Percentiles rank a stretch among this genome's conserved stretches.
Conservation (phyloP, 1,140 invertebrate species). For the Melipona quadrifasciata region DNA sequence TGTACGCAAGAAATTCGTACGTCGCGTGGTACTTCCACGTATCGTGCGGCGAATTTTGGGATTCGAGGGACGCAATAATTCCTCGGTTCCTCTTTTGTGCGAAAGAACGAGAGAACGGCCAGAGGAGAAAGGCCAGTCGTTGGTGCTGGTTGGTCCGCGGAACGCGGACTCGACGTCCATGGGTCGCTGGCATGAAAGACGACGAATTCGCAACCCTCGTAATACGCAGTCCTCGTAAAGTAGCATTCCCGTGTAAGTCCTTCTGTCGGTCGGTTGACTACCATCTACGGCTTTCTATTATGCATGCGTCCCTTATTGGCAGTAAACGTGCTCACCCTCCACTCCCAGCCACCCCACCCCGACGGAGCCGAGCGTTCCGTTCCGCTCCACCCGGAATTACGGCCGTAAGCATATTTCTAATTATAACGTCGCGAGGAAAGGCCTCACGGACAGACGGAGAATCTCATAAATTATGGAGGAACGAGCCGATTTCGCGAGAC, state of each 20-base stretch:
- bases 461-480: constrained; percentile 69
- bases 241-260: constrained; percentile 74
- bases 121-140: neutral
- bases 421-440: constrained; percentile 69
- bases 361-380: neutral
- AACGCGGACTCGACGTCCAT: neutral
- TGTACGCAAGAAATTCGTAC: neutral
- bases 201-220: constrained; percentile 63
- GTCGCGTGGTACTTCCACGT: neutral
- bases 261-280: constrained; percentile 65
- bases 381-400: constrained; percentile 61
- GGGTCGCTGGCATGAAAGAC: constrained; percentile 53
- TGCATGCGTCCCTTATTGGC: constrained; percentile 77
- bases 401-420: constrained; percentile 74
- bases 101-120: neutral
- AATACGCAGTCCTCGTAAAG: constrained; percentile 72
- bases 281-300: constrained; percentile 74
- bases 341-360: constrained; percentile 10
- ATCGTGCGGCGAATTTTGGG: neutral
- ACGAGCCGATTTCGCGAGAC: constrained; percentile 24
- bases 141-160: neutral
- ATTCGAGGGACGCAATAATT: neutral
- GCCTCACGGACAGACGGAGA: constrained; percentile 65
- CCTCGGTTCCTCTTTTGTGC: too few relatives aligned
- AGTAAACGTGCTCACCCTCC: constrained; percentile 73